Evolutionary conservation across 2,113 vertebrate genomes (phyloP).

Genomic region (Poeciliopsis prolifica): DNA sequence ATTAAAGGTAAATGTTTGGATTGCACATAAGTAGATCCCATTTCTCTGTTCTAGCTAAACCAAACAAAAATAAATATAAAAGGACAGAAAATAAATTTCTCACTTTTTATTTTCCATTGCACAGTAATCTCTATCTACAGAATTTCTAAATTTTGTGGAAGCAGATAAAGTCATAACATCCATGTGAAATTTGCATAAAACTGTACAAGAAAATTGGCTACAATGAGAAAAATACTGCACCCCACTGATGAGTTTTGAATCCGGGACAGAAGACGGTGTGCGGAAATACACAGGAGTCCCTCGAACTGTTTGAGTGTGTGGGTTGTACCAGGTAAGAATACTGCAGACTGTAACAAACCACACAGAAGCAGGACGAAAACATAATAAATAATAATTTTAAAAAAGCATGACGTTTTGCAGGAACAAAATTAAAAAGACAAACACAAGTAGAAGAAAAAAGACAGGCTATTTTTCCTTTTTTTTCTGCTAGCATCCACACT

Average conservation of each 20-base stretch:
- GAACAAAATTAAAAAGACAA: conserved; percentile 34
- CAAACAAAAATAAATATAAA: background rate
- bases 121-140: conserved; percentile 86
- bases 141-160: conserved; percentile 83
- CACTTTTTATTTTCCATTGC: conserved; percentile 80
- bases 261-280: conserved; percentile 73
- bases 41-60: background rate
- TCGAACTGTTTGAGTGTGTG: conserved; percentile 61
- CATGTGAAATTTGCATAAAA: conserved; percentile 82
- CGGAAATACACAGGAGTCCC: conserved; percentile 72
- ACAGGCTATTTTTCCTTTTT: conserved; percentile 55
- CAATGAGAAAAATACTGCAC: conserved; percentile 84
- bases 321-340: conserved; percentile 66
- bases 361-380: conserved; percentile 42
- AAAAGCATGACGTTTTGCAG: background rate
- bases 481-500: conserved; percentile 65
- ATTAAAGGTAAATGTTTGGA: background rate
- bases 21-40: background rate
- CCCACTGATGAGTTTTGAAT: conserved; percentile 77
- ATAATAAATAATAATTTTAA: background rate
- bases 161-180: conserved; percentile 84
- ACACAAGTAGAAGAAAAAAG: conserved; percentile 24
- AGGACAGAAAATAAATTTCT: conserved; percentile 56
- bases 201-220: conserved; percentile 83
- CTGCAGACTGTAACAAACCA: conserved; percentile 70